phyloP scores from a whole-genome alignment of 2,797 vertebrate species.

The Muraenolepis orangiensis region DNA sequence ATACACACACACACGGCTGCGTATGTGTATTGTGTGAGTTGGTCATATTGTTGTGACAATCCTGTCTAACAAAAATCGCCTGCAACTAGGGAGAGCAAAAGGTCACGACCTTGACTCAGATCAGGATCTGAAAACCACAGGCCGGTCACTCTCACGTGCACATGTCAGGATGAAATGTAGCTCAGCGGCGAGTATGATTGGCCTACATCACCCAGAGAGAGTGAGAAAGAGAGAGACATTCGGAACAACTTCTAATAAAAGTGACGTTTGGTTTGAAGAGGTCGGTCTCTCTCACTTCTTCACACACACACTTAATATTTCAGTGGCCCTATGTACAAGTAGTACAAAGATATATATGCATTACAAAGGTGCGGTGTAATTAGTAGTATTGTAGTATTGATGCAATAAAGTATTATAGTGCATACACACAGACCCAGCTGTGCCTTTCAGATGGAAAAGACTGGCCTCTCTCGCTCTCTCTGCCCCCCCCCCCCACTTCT shows the following conservation, averaged over 20 bases:
- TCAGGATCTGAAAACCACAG: conserved; percentile 48
- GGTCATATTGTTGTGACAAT: conserved; percentile 22
- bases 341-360: too few relatives aligned
- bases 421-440: background rate
- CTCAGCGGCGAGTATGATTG: background rate
- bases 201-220: background rate
- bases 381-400: too few relatives aligned
- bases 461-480: background rate
- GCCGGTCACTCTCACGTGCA: conserved; percentile 14
- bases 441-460: background rate
- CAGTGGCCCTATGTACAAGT: too few relatives aligned
- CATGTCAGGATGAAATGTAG: background rate
- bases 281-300: background rate
- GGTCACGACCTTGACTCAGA: conserved; percentile 46
- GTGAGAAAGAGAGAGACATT: background rate
- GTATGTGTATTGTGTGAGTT: background rate
- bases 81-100: conserved; percentile 39
- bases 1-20: conserved; percentile 13
- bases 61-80: conserved; percentile 5
- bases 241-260: background rate
- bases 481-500: background rate
- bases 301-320: too few relatives aligned
- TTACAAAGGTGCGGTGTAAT: too few relatives aligned
- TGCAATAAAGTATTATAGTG: too few relatives aligned
- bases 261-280: background rate